A percentile compares a stretch with the other conserved stretches of the same genome.
Conservation (phyloP, 2,113 vertebrate species). For the Ictidomys tridecemlineatus region DNA sequence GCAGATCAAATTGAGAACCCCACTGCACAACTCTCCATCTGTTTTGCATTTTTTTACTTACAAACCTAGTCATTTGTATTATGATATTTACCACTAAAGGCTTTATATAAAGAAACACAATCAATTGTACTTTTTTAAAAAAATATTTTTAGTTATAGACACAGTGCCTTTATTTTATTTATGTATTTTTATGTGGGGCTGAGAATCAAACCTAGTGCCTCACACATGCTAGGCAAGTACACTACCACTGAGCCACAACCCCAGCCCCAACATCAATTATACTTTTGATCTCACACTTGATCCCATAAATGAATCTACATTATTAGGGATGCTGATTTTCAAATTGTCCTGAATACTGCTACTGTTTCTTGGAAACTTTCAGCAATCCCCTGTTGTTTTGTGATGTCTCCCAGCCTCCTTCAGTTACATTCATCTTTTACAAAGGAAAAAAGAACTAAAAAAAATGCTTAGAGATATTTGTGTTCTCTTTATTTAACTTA, state of each 20-base stretch:
- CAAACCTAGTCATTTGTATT: background rate
- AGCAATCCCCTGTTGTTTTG: background rate
- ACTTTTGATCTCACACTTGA: background rate
- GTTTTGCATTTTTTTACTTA: slow-evolving; percentile 30
- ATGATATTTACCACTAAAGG: background rate
- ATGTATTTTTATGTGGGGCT: no score
- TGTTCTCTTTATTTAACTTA: slow-evolving; percentile 52
- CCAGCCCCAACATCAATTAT: background rate
- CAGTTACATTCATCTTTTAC: background rate
- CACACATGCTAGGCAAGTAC: no score
- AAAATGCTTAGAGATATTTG: background rate
- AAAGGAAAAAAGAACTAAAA: slow-evolving; percentile 37
- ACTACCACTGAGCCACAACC: no score
- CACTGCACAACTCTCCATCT: background rate
- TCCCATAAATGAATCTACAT: background rate
- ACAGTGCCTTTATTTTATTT: no score
- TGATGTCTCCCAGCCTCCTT: background rate
- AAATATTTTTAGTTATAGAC: no score
- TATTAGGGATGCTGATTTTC: background rate
- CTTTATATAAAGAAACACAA: background rate
- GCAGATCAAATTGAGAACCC: background rate
- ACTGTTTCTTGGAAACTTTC: background rate
- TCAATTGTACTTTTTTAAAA: background rate
- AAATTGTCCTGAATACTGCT: background rate
- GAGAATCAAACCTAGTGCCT: no score